Evolutionary conservation across 2,888 invertebrate species (phyloP).

Genomic region (Cephus rjabovi): DNA sequence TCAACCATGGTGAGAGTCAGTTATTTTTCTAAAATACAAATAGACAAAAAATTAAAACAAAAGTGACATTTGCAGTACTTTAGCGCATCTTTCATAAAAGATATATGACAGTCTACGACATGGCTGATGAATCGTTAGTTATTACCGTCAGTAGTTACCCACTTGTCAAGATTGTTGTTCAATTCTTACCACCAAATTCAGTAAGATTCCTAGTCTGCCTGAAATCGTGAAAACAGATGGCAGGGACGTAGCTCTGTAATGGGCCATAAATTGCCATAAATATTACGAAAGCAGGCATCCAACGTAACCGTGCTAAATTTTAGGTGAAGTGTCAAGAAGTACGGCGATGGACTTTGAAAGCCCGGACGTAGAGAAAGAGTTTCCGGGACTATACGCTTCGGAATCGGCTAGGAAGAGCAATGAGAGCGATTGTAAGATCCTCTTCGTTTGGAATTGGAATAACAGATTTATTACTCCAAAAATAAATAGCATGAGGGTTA

Average conservation of each 20-base stretch:
- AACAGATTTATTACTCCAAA: not conserved
- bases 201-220: not conserved
- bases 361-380: constrained; percentile 91
- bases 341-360: constrained; percentile 82
- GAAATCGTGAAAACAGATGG: not conserved
- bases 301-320: constrained; percentile 1
- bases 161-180: not conserved
- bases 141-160: not conserved
- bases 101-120: not conserved
- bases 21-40: not conserved
- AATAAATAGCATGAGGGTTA: not conserved
- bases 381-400: constrained; percentile 88
- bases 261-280: not conserved
- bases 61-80: not conserved
- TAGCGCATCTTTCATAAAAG: not conserved
- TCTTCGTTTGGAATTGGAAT: not conserved
- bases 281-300: not conserved
- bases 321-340: constrained; percentile 1
- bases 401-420: constrained; percentile 82
- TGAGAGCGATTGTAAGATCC: constrained; percentile 84
- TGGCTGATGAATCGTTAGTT: not conserved
- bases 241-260: not conserved
- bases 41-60: not conserved
- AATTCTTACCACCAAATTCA: not conserved
- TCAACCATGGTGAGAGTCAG: not conserved